Percentiles rank a stretch among this genome's conserved stretches.
Evolutionary conservation across 2,888 invertebrate genomes (phyloP).

Genomic region (Phlogophora meticulosa): DNA sequence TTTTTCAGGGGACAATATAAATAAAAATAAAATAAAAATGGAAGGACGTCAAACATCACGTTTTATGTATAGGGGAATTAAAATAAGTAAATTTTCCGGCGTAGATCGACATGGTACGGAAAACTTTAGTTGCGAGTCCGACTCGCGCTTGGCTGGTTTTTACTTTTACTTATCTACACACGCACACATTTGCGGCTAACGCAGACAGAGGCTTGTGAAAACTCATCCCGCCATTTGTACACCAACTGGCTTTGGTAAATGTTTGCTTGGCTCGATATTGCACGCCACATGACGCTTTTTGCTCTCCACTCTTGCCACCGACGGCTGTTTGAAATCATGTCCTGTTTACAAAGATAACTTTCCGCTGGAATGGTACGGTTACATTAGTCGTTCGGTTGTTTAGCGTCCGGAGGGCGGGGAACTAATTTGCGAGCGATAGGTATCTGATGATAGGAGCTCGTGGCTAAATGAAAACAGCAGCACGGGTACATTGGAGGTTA

Average conservation of each 20-base stretch:
- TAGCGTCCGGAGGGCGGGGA: constrained; percentile 12
- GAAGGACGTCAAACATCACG: too few relatives aligned
- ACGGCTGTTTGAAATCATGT: constrained; percentile 74
- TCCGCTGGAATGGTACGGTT: constrained; percentile 66
- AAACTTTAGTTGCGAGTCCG: too few relatives aligned
- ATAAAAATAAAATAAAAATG: too few relatives aligned
- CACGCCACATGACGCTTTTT: constrained; percentile 80
- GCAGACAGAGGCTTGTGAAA: constrained; percentile 74
- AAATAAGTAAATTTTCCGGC: too few relatives aligned
- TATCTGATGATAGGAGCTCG: too few relatives aligned
- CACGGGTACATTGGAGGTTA: too few relatives aligned
- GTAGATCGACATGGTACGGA: too few relatives aligned
- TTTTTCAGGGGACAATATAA: too few relatives aligned
- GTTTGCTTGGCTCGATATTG: constrained; percentile 86
- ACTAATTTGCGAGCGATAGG: constrained; percentile 31
- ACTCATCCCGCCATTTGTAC: constrained; percentile 81
- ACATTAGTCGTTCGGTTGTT: constrained; percentile 68
- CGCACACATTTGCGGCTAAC: constrained; percentile 59
- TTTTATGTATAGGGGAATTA: too few relatives aligned
- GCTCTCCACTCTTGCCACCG: constrained; percentile 67
- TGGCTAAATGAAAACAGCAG: too few relatives aligned
- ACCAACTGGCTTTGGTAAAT: constrained; percentile 80
- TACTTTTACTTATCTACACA: background rate
- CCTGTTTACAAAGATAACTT: constrained; percentile 76
- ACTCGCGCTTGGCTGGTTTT: too few relatives aligned